phyloP scores from a whole-genome alignment of 2,113 vertebrate species.

The Oncorhynchus kisutch region DNA sequence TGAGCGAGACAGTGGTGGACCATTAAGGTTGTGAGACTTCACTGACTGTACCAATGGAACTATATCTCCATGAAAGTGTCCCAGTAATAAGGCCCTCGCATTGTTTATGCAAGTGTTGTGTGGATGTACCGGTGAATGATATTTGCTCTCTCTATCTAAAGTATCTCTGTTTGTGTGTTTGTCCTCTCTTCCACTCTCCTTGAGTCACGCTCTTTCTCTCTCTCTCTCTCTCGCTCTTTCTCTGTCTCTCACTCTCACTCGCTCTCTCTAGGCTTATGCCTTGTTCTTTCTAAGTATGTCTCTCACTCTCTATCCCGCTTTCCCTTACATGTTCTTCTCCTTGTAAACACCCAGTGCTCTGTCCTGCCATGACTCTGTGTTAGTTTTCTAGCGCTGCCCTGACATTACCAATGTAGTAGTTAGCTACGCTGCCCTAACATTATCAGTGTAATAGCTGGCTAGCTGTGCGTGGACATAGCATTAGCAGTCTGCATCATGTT shows the following conservation, averaged over 20 bases:
- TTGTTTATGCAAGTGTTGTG: neutral
- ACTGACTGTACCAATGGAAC: neutral
- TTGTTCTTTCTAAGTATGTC: too few relatives aligned
- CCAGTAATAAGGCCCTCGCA: neutral
- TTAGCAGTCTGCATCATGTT: slow-evolving; percentile 34
- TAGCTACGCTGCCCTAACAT: slow-evolving; percentile 1
- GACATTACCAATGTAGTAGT: neutral
- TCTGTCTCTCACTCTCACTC: neutral
- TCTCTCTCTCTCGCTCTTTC: too few relatives aligned
- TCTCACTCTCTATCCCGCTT: neutral
- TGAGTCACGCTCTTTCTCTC: too few relatives aligned
- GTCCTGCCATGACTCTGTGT: neutral
- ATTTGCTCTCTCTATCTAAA: neutral
- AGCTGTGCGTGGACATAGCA: neutral
- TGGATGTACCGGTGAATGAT: neutral
- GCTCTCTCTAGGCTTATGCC: too few relatives aligned
- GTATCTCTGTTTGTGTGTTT: too few relatives aligned
- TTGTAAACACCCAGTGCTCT: neutral
- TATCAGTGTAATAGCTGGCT: slow-evolving; percentile 1
- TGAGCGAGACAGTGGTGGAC: slow-evolving; percentile 1
- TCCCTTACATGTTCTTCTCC: neutral
- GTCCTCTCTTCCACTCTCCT: too few relatives aligned
- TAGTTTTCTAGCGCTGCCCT: neutral
- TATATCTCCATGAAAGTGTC: neutral
- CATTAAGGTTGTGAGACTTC: neutral